Base-by-base conservation (phyloP, 1,140 invertebrate genomes). In the Tetramorium alpestre region DNA sequence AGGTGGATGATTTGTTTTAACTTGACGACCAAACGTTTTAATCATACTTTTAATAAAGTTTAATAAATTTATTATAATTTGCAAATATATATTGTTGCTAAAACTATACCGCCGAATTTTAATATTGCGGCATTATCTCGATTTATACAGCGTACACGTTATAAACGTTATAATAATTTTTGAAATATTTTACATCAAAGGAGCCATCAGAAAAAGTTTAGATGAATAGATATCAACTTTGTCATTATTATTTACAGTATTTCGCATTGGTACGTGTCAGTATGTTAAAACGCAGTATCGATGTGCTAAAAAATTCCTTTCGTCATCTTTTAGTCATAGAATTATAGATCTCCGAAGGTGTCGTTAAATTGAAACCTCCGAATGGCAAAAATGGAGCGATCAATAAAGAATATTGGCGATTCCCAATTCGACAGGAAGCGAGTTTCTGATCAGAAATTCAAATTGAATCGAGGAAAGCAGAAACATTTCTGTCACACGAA, bases 401-500 rank as follows among this genome's bases (percentile, higher is more conserved):
- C 80, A 58, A 84, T 73, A 82, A 60, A 16, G 69, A 62, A 84
- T 84, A 84, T 73, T 58, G 67, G 80, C 22, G 80, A 47, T 82
- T 73, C 41, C 28, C 69, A 60, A 84, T 84, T 33, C 41, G 56
- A 33, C 18, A 25, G 11, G n/a, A 44, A 60, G 62, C 25, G 7
- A 69, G 18, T 60, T 8, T 5, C 80, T 60, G 69, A 84, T 84
- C 41, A 49, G 80, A 84, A 84, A 75, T 84, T 84, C 69, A 84
- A 62, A 84, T 84, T 60, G 69, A 75, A 73, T 73, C 54, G 80
- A 38, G 56, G 54, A 58, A 49, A 60, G 80, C 80, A 60, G 54
- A 84, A 84, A 84, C 54, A 84, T 84, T 75, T 58, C 80, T 84
- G 69, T 84, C 69, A 25, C 69, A 49, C 41, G 44, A 60, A 60